Percentiles rank a stretch among this genome's conserved stretches.
Evolutionary conservation across 1,140 invertebrate species (phyloP).

Genomic region (Calliopsis andreniformis): DNA sequence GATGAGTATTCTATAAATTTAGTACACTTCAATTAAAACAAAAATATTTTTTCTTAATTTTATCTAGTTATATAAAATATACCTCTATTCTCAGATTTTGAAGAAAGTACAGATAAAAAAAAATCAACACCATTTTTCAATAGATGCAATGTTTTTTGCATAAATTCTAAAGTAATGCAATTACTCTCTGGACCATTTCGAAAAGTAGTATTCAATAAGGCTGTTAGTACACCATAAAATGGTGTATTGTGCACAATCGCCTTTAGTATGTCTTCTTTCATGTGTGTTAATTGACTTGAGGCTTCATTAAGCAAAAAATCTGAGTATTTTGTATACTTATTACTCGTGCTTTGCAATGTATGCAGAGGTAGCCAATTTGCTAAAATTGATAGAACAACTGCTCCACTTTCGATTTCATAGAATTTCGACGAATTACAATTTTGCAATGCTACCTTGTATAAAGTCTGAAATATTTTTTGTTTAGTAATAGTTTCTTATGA

Average conservation of each 20-base stretch:
- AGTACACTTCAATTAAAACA: conserved; percentile 14
- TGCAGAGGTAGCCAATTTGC: conserved; percentile 60
- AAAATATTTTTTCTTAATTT: conserved; percentile 9
- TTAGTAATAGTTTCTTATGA: background rate
- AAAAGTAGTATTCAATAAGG: conserved; percentile 67
- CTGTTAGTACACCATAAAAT: conserved; percentile 75
- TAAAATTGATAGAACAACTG: conserved; percentile 77
- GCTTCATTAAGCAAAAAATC: conserved; percentile 68
- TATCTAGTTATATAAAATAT: conserved; percentile 6
- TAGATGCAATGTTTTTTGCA: conserved; percentile 68
- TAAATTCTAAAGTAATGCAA: conserved; percentile 51
- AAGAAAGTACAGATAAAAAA: conserved; percentile 75
- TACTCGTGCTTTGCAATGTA: background rate
- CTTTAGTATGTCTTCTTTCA: conserved; percentile 77
- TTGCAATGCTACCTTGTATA: conserved; percentile 73
- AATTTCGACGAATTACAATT: conserved; percentile 82
- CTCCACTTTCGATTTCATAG: conserved; percentile 82
- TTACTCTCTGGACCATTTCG: conserved; percentile 49
- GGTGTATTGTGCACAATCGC: conserved; percentile 72
- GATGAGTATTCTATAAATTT: conserved; percentile 80
- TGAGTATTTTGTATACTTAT: conserved; percentile 33
- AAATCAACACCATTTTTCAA: conserved; percentile 73
- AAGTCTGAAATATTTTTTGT: conserved; percentile 50
- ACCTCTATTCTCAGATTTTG: conserved; percentile 69
- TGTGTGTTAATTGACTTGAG: conserved; percentile 65